Evolutionary conservation across 2,888 invertebrate species (phyloP).

Genomic region (Nymphalis c-album): DNA sequence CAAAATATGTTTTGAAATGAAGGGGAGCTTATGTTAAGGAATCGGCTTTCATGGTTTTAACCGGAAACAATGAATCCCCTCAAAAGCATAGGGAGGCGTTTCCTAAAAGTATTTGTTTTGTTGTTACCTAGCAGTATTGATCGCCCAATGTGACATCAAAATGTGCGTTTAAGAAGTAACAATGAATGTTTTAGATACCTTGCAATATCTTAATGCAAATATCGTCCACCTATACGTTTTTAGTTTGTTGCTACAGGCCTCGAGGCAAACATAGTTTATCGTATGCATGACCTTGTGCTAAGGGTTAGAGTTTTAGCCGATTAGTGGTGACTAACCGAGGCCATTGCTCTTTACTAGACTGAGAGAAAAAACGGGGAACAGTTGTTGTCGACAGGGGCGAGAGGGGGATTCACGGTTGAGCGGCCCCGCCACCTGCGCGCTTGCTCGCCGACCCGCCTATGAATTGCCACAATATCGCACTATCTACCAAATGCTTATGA

Average conservation of each 20-base stretch:
- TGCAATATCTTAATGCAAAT: too few relatives aligned
- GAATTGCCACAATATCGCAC: constrained; percentile 33
- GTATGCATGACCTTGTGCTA: constrained; percentile 8
- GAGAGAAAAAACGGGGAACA: constrained; percentile 68
- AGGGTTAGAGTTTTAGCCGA: constrained; percentile 20
- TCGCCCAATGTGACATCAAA: constrained; percentile 38
- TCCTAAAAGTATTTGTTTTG: constrained; percentile 62
- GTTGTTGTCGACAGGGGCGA: constrained; percentile 63
- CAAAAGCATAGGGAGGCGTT: constrained; percentile 45
- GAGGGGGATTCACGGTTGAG: constrained; percentile 75
- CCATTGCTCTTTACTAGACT: constrained; percentile 66
- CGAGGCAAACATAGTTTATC: neutral
- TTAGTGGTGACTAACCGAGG: constrained; percentile 47
- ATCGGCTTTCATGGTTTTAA: constrained; percentile 57
- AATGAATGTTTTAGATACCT: too few relatives aligned
- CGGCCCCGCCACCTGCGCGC: constrained; percentile 67
- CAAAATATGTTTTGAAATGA: neutral
- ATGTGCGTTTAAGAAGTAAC: neutral
- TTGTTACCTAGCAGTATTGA: constrained; percentile 76
- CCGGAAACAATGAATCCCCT: constrained; percentile 74
- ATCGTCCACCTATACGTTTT: neutral
- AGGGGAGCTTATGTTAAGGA: constrained; percentile 44
- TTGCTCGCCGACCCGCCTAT: constrained; percentile 25
- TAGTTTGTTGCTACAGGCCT: neutral
- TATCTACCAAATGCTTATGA: constrained; percentile 13